phyloP scores from a whole-genome alignment of 2,888 invertebrate genomes.

The Tigriopus californicus region DNA sequence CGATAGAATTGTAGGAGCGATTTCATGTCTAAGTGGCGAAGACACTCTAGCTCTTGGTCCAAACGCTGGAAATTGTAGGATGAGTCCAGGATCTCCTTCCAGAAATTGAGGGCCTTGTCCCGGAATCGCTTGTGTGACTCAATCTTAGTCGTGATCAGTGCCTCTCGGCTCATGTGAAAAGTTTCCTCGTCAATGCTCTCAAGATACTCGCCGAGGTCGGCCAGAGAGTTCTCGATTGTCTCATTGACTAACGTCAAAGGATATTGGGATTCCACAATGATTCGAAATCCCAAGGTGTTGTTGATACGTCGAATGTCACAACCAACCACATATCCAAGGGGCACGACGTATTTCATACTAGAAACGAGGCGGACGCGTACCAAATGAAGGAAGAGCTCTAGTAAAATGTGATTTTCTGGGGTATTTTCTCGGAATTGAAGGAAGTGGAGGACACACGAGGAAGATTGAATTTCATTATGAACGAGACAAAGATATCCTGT shows the following conservation, averaged over 20 bases:
- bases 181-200: not conserved
- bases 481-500: not conserved
- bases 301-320: constrained; percentile 11
- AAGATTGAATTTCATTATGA: constrained; percentile 9
- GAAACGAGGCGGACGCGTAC: not conserved
- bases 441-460: constrained; percentile 10
- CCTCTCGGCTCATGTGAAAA: not conserved
- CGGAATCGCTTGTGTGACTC: not conserved
- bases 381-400: constrained; percentile 10
- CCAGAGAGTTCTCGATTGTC: constrained; percentile 1
- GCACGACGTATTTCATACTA: not conserved
- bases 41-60: not conserved
- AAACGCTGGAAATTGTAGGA: constrained; percentile 5
- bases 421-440: not conserved
- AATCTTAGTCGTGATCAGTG: not conserved
- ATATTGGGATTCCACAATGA: constrained; percentile 11
- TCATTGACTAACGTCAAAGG: not conserved
- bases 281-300: constrained; percentile 5
- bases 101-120: not conserved
- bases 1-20: not conserved
- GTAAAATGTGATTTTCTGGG: not conserved
- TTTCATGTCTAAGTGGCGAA: not conserved
- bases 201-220: not conserved
- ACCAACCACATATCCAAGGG: constrained; percentile 7
- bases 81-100: constrained; percentile 5